Evolutionary conservation across 2,888 invertebrate genomes (phyloP), one percentile per base, ranked within the genome.

Genomic region (Parnassius mnemosyne): DNA sequence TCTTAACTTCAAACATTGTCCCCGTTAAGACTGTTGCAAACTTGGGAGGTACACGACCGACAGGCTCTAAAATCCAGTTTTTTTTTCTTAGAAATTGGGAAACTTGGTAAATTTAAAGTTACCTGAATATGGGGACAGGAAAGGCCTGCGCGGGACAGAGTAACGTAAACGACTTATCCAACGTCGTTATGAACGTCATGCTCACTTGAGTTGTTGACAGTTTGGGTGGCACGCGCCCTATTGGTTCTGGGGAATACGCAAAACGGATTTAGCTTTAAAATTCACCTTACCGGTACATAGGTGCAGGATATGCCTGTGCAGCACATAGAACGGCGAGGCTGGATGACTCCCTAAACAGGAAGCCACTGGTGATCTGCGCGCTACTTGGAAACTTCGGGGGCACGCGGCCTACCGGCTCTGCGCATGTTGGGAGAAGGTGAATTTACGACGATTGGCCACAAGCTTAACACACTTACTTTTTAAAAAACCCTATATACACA

Each of bases 141-240:
- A 83, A 89, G 71, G 94, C 95, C 89, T 96, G 95, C 63, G 94
- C 95, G 56, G 95, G 95, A 79, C 95, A 96, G 72, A 94, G 91
- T 68, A 96, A 92, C 59, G 94, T 93, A 70, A 94, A 87, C 70
- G 84, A 72, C 41, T 78, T 75, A 67, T 82, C 88, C 70, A 81
- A 72, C 60, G 78, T 85, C 66, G 94, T 92, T 74, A 93, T 92
- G 82, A 93, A 95, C 90, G 93, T 93, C 71, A 89, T 92, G 64
- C 93, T 92, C 69, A 85, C 83, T 84, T 87, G 86, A 64, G 80
- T 76, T 56, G 85, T 83, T 44, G 89, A 84, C 68, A 87, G 80
- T 78, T 85, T 89, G 68, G 87, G 86, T 73, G 87, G 85, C 73
- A 87, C 87, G 66, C 84, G 85, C 75, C 87, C 86, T 85, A 86